These are phyloP conservation scores for Thripadectes ignobilis DNA, from an alignment of 2,797 vertebrate species.

Conservation along the genomic window DNA sequence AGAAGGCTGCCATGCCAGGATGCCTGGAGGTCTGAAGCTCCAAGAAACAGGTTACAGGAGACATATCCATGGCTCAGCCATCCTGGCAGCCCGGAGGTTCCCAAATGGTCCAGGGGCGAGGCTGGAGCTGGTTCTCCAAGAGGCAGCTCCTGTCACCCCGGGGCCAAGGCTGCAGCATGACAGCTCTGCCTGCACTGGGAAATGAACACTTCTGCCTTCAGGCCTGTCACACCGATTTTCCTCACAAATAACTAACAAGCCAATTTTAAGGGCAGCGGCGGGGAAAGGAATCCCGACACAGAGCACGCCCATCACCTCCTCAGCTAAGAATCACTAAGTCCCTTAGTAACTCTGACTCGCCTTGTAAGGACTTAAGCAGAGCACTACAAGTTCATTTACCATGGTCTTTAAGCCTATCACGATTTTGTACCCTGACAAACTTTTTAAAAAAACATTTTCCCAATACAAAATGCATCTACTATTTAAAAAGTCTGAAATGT, in stretches of 20 bases:
- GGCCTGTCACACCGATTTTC: constrained; percentile 3
- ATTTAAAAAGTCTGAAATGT: background rate
- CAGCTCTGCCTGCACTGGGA: background rate
- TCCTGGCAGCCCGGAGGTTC: background rate
- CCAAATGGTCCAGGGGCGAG: accelerated
- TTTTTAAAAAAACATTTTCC: background rate
- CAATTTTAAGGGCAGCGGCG: background rate
- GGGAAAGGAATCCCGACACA: background rate
- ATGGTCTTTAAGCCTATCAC: background rate
- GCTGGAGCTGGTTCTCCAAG: background rate
- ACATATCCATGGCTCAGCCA: background rate
- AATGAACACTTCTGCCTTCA: background rate
- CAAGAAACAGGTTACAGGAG: background rate
- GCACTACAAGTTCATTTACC: background rate
- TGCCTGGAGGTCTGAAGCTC: background rate
- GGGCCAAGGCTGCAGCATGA: background rate
- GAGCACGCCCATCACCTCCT: background rate
- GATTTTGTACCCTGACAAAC: background rate
- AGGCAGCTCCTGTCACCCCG: background rate
- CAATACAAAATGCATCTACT: background rate
- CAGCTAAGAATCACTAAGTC: background rate
- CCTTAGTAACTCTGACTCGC: background rate
- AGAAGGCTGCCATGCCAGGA: background rate
- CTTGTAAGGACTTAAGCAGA: background rate
- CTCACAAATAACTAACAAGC: background rate